Percentiles rank a stretch among this genome's conserved stretches.
These are phyloP conservation scores for Yoshiicerus persimilis DNA, from an alignment of 1,140 invertebrate genomes.

Conservation along the genomic window DNA sequence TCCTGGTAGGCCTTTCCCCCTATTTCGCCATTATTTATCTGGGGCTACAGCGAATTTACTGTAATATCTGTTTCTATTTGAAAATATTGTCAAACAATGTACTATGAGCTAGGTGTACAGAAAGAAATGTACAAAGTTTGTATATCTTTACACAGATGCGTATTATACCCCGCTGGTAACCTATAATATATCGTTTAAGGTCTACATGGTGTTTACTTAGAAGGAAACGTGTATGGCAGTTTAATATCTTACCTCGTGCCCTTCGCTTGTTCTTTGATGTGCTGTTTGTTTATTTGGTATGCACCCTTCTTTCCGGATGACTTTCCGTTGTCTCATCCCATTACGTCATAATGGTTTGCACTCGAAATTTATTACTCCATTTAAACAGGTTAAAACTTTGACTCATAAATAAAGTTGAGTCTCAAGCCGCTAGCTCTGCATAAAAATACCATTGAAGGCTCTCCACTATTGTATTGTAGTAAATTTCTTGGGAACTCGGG, in stretches of 20 bases:
- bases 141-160: no score
- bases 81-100: no score
- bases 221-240: neutral
- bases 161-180: neutral
- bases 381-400: slow-evolving; percentile 12
- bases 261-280: neutral
- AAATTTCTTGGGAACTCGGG: neutral
- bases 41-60: neutral
- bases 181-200: neutral
- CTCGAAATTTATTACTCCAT: neutral
- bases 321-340: slow-evolving; percentile 14
- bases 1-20: no score
- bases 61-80: no score
- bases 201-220: neutral
- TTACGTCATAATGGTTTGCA: slow-evolving; percentile 20
- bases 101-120: no score
- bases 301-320: slow-evolving; percentile 9
- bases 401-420: neutral
- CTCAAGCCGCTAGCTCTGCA: slow-evolving; percentile 5
- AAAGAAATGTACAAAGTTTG: neutral
- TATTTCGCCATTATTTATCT: neutral
- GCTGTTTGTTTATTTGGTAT: slow-evolving; percentile 5
- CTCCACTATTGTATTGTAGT: neutral
- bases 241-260: neutral
- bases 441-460: neutral